Evolutionary conservation across 2,113 vertebrate species (phyloP).

Genomic region (Bathybates hornii): DNA sequence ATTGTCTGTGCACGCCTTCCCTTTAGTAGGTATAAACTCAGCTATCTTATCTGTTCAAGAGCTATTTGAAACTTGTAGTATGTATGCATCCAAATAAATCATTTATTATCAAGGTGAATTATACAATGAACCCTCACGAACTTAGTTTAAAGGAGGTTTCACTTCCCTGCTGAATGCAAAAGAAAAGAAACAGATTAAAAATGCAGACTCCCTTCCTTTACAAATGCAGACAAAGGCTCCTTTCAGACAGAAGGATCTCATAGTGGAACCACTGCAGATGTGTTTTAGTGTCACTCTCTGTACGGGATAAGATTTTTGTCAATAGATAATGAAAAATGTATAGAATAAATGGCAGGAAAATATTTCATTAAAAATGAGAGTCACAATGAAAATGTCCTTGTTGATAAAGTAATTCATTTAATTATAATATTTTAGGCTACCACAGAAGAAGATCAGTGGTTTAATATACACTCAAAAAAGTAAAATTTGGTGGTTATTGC

Average conservation of each 20-base stretch:
- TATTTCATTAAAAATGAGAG: not conserved
- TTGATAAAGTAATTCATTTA: not conserved
- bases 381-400: not conserved
- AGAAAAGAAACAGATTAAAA: not conserved
- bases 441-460: not conserved
- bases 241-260: not conserved
- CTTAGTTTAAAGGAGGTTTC: conserved; percentile 17
- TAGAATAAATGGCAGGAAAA: not conserved
- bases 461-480: not conserved
- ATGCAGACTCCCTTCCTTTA: not conserved
- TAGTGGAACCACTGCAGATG: not conserved
- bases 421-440: not conserved
- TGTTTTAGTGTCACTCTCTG: not conserved
- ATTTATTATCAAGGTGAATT: conserved; percentile 61
- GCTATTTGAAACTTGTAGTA: conserved; percentile 59
- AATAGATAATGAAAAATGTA: not conserved
- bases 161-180: not conserved
- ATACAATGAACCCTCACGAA: conserved; percentile 19
- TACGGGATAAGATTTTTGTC: not conserved
- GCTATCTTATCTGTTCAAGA: conserved; percentile 54
- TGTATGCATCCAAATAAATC: conserved; percentile 63
- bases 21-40: conserved; percentile 45
- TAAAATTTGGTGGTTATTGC: too few species aligned
- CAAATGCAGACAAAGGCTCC: not conserved
- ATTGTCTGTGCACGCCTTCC: conserved; percentile 34